Base-by-base conservation (phyloP, 2,888 invertebrate species). In the Callinectes sapidus region DNA sequence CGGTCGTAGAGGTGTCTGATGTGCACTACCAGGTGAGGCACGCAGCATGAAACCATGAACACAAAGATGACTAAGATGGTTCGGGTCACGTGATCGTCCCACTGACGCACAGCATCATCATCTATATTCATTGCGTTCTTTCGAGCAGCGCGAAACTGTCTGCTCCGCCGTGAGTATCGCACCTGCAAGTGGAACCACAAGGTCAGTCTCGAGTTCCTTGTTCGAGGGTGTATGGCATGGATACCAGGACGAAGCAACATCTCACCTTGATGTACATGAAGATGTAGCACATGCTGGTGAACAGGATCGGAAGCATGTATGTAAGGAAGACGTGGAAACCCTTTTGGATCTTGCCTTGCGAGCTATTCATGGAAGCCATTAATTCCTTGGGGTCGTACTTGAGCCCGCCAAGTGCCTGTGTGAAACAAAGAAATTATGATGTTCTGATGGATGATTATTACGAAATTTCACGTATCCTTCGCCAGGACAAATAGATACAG, bases 41-140 rank as follows among this genome's bases (percentile, higher is more conserved):
- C 87, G 87, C 90, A 90, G 61, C 92, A 92, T 32, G 54, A 48
- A 35, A 92, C 23, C 87, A 92, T 87, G 71, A 92, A 42, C n/a
- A 90, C 14, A 55, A 90, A 92, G 87, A 92, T 90, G 35, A 92
- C 89, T 6, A 90, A 54, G 55, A 92, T 92, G 87, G 92, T 90
- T 18, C 71, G 14, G 8, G 92, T 92, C n/a, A 92, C 92, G 14
- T 92, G 90, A 32, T 92, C 92, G 77, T 92, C 92, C 92, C 92
- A 92, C 39, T 90, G 92, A 23, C 61, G 85, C 23, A 92, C 32
- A 0, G 55, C 66, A 28, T 61, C 61, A 48, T 90, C 90, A 23
- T 87, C 87, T 2, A 3, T 18, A 61, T 61, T 61, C 14, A 18
- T 32, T 1, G 66, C 92, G 32, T 87, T 77, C 77, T 77, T 71